These are phyloP conservation scores for Meloe dianella DNA, from an alignment of 2,888 invertebrate genomes.

Conservation along the genomic window DNA sequence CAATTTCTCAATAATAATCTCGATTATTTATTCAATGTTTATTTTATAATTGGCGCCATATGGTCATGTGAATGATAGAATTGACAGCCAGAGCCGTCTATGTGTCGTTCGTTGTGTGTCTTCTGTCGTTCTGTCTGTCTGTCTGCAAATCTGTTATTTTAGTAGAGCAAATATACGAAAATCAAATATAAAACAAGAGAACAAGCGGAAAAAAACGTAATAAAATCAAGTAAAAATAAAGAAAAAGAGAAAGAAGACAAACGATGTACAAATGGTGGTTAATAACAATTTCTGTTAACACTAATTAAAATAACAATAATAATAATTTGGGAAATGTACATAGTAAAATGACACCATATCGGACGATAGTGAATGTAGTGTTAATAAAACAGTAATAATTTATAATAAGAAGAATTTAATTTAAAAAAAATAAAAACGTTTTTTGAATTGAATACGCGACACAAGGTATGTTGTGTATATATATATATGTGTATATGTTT, in stretches of 20 bases:
- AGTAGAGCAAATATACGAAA: not conserved
- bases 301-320: not conserved
- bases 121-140: not conserved
- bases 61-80: conserved; percentile 12
- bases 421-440: not conserved
- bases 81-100: conserved; percentile 8
- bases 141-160: conserved; percentile 7
- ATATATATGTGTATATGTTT: not conserved
- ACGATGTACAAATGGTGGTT: not conserved
- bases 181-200: not conserved
- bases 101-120: conserved; percentile 9
- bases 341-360: not conserved
- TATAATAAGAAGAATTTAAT: not conserved
- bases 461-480: conserved; percentile 41
- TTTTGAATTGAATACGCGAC: conserved; percentile 12
- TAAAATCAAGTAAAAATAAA: not conserved
- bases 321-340: not conserved
- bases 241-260: not conserved
- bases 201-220: too few species aligned
- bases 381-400: not conserved
- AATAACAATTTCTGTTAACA: not conserved
- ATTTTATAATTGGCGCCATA: conserved; percentile 21
- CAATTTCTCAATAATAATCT: too few species aligned
- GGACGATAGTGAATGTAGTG: not conserved
- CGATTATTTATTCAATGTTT: too few species aligned